Evolutionary conservation across 2,797 vertebrate species (phyloP).

Genomic region (Rhyacichthys aspro): DNA sequence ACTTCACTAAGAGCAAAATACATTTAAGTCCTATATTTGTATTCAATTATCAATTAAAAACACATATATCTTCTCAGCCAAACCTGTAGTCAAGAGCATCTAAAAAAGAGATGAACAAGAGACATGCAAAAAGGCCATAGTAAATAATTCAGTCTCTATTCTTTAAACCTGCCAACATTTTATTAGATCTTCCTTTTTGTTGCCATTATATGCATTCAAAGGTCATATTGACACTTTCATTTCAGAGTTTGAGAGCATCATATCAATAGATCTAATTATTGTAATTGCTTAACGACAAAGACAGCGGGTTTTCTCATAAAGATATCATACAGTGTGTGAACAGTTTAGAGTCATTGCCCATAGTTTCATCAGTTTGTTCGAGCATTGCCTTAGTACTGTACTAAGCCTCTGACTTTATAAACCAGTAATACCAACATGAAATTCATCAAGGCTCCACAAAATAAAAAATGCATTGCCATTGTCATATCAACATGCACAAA

Average conservation of each 20-base stretch:
- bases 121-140: constrained; percentile 29
- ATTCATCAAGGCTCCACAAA: not conserved
- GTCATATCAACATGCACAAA: too few species aligned
- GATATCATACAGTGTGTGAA: constrained; percentile 8
- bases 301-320: constrained; percentile 22
- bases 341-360: constrained; percentile 13
- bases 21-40: too few species aligned
- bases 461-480: too few species aligned
- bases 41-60: too few species aligned
- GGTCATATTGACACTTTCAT: constrained; percentile 21
- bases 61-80: too few species aligned
- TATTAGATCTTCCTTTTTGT: constrained; percentile 9
- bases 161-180: constrained; percentile 40
- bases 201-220: constrained; percentile 21
- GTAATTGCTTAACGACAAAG: constrained; percentile 12
- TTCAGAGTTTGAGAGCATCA: not conserved
- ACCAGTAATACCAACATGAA: too few species aligned
- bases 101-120: too few species aligned
- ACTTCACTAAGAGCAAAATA: too few species aligned
- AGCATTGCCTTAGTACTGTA: not conserved
- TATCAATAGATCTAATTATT: not conserved
- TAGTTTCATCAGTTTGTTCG: not conserved
- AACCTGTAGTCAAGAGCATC: too few species aligned
- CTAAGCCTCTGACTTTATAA: too few species aligned
- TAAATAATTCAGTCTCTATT: constrained; percentile 43